Percentiles rank a stretch among this genome's conserved stretches.
Evolutionary conservation across 2,888 invertebrate species (phyloP).

Genomic region (Cryptus armator): DNA sequence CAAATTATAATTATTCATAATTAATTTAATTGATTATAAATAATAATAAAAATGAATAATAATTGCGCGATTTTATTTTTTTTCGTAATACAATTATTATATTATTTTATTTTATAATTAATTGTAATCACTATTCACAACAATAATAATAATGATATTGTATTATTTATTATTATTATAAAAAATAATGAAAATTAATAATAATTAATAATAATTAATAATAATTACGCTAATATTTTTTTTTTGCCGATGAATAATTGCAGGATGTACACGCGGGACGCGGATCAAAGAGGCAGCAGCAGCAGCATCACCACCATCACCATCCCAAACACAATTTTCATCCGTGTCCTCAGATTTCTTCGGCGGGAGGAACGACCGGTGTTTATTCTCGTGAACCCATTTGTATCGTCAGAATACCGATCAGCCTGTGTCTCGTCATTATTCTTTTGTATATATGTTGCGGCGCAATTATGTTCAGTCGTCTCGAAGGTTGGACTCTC

Average conservation of each 20-base stretch:
- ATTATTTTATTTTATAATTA: too few species aligned
- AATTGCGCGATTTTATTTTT: too few species aligned
- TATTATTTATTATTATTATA: too few species aligned
- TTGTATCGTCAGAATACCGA: slow-evolving; percentile 92
- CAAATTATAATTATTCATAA: neutral
- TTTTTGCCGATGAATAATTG: neutral
- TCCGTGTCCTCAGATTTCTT: slow-evolving; percentile 78
- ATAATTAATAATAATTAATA: too few species aligned
- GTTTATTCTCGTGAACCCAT: slow-evolving; percentile 85
- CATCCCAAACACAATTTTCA: slow-evolving; percentile 77
- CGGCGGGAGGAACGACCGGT: slow-evolving; percentile 79
- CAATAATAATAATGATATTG: too few species aligned
- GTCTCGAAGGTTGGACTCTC: slow-evolving; percentile 96
- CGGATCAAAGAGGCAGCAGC: neutral
- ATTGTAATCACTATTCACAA: too few species aligned
- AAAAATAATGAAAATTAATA: too few species aligned
- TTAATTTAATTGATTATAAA: neutral
- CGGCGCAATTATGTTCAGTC: slow-evolving; percentile 95
- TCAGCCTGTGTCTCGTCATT: slow-evolving; percentile 93
- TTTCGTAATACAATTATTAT: too few species aligned
- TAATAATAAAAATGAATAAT: too few species aligned
- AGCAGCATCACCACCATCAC: slow-evolving; percentile 21
- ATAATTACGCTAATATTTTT: neutral
- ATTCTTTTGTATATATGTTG: slow-evolving; percentile 95
- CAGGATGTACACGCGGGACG: neutral